Evolutionary conservation across 2,888 invertebrate genomes (phyloP).

Genomic region (Eupithecia vulgata): DNA sequence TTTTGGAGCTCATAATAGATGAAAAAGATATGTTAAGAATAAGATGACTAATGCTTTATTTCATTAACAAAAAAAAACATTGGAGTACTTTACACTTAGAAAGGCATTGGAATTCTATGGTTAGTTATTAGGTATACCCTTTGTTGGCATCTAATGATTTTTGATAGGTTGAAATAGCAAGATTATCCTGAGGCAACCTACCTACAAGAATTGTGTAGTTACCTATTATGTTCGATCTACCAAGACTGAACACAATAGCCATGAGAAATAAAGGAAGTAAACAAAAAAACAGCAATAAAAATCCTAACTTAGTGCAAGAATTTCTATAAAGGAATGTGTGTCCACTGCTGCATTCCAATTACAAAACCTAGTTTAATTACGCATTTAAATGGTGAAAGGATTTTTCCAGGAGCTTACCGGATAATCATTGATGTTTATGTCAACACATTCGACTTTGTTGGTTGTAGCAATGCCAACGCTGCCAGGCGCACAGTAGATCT

Average conservation of each 20-base stretch:
- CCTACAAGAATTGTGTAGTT: neutral
- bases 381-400: neutral
- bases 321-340: neutral
- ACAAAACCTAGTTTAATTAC: neutral
- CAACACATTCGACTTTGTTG: conserved; percentile 87
- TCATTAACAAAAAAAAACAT: too few relatives aligned
- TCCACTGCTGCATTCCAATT: neutral
- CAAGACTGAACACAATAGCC: neutral
- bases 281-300: neutral
- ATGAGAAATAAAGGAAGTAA: neutral
- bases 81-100: too few relatives aligned
- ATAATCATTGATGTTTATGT: conserved; percentile 87
- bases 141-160: neutral
- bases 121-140: too few relatives aligned
- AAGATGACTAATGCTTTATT: too few relatives aligned
- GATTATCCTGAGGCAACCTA: neutral
- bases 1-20: too few relatives aligned
- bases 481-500: conserved; percentile 93
- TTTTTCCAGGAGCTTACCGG: conserved; percentile 78
- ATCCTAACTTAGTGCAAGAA: neutral
- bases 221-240: neutral
- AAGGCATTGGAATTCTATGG: too few relatives aligned
- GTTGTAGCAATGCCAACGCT: conserved; percentile 91
- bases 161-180: neutral
- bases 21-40: neutral